phyloP scores from a whole-genome alignment of 2,888 invertebrate genomes.

The Hemithea aestivaria region DNA sequence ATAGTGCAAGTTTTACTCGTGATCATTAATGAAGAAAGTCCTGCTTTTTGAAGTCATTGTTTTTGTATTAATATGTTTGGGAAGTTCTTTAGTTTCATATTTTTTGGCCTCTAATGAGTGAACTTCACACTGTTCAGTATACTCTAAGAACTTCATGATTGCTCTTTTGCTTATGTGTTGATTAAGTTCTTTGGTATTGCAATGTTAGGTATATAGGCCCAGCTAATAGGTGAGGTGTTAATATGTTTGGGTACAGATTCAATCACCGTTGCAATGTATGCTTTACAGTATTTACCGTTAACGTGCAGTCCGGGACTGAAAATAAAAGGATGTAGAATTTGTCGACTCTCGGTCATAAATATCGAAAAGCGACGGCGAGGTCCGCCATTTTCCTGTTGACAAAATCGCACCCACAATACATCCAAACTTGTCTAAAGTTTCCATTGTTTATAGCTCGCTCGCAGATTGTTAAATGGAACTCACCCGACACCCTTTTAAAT shows the following conservation, averaged over 20 bases:
- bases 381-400: slow-evolving; percentile 77
- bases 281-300: slow-evolving; percentile 56
- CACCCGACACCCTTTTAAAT: slow-evolving; percentile 30
- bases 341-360: slow-evolving; percentile 69
- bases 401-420: slow-evolving; percentile 72
- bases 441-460: slow-evolving; percentile 59
- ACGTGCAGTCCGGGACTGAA: slow-evolving; percentile 52
- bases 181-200: too few relatives aligned
- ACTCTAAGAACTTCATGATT: too few relatives aligned
- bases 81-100: too few relatives aligned
- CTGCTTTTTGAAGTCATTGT: too few relatives aligned
- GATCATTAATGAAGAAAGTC: too few relatives aligned
- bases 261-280: slow-evolving; percentile 41
- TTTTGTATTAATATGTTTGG: too few relatives aligned
- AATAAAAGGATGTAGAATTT: slow-evolving; percentile 71
- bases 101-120: too few relatives aligned
- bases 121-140: too few relatives aligned
- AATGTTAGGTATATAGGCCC: too few relatives aligned
- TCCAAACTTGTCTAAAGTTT: slow-evolving; percentile 72
- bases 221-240: slow-evolving; percentile 15
- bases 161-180: too few relatives aligned
- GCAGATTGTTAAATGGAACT: slow-evolving; percentile 50
- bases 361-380: slow-evolving; percentile 62
- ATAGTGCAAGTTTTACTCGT: too few relatives aligned
- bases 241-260: slow-evolving; percentile 16